Conservation (phyloP, 2,888 invertebrate genomes). For the Proisotoma minuta region DNA sequence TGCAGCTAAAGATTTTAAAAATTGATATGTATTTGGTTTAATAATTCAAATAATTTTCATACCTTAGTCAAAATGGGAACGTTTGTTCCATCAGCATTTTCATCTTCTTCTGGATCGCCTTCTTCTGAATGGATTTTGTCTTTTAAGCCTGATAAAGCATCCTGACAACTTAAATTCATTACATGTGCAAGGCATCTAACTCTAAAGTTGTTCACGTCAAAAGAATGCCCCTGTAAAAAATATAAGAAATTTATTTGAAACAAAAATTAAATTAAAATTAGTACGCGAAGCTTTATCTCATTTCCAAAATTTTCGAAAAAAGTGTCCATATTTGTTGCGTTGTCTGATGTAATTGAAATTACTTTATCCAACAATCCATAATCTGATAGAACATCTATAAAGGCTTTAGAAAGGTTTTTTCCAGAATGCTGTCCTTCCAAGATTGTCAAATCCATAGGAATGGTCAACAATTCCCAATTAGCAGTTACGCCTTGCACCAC, state of each 20-base stretch:
- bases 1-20: not conserved
- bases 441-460: conserved; percentile 6
- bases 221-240: not conserved
- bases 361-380: conserved; percentile 11
- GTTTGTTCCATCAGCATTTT: not conserved
- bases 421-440: conserved; percentile 23
- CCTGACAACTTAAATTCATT: conserved; percentile 17
- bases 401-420: conserved; percentile 11
- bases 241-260: not conserved
- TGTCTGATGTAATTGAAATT: conserved; percentile 20
- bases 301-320: conserved; percentile 11
- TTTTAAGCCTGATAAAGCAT: not conserved
- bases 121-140: not conserved
- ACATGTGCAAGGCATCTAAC: conserved; percentile 30
- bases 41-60: too few relatives aligned
- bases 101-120: not conserved
- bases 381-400: not conserved
- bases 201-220: conserved; percentile 1
- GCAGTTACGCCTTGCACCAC: conserved; percentile 3
- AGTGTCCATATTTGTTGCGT: conserved; percentile 21
- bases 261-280: not conserved
- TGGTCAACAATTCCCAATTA: conserved; percentile 14
- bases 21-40: not conserved
- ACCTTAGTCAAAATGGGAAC: not conserved
- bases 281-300: not conserved